Percentiles rank a stretch among this genome's conserved stretches.
Evolutionary conservation across 2,797 vertebrate genomes (phyloP).

Genomic region (Furcifer pardalis): DNA sequence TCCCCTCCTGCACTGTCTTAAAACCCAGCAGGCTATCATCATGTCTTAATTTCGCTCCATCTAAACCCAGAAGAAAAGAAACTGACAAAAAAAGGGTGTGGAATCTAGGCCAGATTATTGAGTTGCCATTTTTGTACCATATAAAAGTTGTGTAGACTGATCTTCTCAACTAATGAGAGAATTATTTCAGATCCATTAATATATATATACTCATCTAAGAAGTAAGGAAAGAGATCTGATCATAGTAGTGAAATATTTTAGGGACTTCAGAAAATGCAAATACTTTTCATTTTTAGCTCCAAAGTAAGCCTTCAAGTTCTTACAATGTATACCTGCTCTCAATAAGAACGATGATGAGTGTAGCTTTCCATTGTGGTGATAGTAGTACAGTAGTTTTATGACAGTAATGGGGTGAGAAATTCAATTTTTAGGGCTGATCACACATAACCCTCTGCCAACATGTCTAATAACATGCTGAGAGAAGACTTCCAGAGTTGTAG

Average conservation of each 20-base stretch:
- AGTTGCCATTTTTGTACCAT: not conserved
- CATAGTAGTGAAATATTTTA: not conserved
- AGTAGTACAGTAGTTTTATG: too few relatives aligned
- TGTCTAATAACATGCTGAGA: too few relatives aligned
- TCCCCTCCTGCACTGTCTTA: slow-evolving; percentile 4
- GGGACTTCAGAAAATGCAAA: not conserved
- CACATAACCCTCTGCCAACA: too few relatives aligned
- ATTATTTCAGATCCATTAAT: slow-evolving; percentile 1
- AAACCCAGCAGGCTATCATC: slow-evolving; percentile 49
- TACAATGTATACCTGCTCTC: not conserved
- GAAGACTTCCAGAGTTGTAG: too few relatives aligned
- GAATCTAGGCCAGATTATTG: not conserved
- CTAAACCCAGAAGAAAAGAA: not conserved
- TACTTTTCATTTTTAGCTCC: not conserved
- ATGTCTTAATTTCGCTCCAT: slow-evolving; percentile 50
- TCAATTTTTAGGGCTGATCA: too few relatives aligned
- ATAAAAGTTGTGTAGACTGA: not conserved
- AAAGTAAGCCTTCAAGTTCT: not conserved
- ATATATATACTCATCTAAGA: not conserved
- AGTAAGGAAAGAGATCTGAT: not conserved
- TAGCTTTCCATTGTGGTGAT: too few relatives aligned
- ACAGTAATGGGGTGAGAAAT: too few relatives aligned
- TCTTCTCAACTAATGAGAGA: not conserved
- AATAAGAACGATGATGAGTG: too few relatives aligned
- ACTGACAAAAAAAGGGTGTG: not conserved